These are phyloP conservation scores for Hedya salicella DNA, from an alignment of 2,888 invertebrate species.

Conservation along the genomic window DNA sequence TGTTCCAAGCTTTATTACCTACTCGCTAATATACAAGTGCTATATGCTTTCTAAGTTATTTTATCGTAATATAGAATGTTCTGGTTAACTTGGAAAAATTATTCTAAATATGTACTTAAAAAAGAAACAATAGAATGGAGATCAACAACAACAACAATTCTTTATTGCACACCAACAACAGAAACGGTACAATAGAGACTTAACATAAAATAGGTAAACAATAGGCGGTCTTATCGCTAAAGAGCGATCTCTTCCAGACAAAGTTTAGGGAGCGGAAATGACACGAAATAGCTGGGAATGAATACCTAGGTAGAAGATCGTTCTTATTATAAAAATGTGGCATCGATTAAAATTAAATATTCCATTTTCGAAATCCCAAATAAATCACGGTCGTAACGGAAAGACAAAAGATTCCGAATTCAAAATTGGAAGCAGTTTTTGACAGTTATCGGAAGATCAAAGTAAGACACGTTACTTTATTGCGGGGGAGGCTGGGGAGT, in stretches of 20 bases:
- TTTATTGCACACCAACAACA: no score
- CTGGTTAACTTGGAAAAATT: neutral
- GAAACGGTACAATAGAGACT: no score
- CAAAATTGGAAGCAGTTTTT: constrained; percentile 26
- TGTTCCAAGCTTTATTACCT: constrained; percentile 23
- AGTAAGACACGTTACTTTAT: constrained; percentile 42
- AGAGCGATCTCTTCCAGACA: no score
- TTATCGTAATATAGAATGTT: constrained; percentile 6
- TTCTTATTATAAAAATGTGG: neutral
- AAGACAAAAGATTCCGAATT: constrained; percentile 29
- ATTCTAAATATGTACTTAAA: neutral
- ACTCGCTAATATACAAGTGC: constrained; percentile 15
- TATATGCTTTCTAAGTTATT: constrained; percentile 37
- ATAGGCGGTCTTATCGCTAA: no score
- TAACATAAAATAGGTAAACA: no score
- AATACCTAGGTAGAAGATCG: no score
- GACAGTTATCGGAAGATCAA: constrained; percentile 42
- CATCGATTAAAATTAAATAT: neutral
- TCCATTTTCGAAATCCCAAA: constrained; percentile 17
- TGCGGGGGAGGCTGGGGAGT: constrained; percentile 42
- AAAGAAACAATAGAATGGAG: neutral
- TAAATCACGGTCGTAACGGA: neutral
- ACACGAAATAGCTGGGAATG: no score
- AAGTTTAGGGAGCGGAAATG: no score
- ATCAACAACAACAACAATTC: no score